A percentile compares a stretch with the other conserved stretches of the same genome.
These are phyloP conservation scores for Arge pagana DNA, from an alignment of 2,888 invertebrate genomes.

Conservation along the genomic window DNA sequence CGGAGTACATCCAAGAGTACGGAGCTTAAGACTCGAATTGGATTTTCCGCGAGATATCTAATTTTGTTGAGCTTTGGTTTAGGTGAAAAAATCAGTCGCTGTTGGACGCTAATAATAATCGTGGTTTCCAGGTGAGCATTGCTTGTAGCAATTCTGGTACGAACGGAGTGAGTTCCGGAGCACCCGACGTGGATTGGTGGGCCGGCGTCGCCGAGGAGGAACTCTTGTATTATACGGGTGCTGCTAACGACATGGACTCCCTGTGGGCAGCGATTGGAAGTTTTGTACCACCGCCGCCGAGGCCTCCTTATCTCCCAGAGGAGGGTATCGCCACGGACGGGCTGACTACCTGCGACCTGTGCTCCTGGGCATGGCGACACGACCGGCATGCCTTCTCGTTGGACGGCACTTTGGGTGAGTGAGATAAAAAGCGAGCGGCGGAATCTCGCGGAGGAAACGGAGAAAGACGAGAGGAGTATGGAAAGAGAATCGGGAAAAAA, in stretches of 20 bases:
- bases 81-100: too few species aligned
- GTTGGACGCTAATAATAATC: too few species aligned
- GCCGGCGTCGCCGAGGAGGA: slow-evolving; percentile 56
- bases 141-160: slow-evolving; percentile 37
- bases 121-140: slow-evolving; percentile 44
- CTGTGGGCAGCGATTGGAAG: slow-evolving; percentile 57
- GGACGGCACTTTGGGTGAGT: slow-evolving; percentile 67
- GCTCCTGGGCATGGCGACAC: slow-evolving; percentile 72
- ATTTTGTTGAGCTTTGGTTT: too few species aligned
- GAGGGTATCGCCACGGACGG: slow-evolving; percentile 69
- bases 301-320: slow-evolving; percentile 68
- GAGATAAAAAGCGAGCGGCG: slow-evolving; percentile 16
- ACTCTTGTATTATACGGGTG: slow-evolving; percentile 52
- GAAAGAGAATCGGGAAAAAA: too few species aligned
- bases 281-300: slow-evolving; percentile 71
- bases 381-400: slow-evolving; percentile 63
- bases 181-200: slow-evolving; percentile 55
- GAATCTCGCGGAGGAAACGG: too few species aligned
- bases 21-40: too few species aligned
- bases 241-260: slow-evolving; percentile 52
- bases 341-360: slow-evolving; percentile 74
- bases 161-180: slow-evolving; percentile 46
- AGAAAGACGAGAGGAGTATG: too few species aligned
- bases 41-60: too few species aligned
- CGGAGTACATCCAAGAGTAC: too few species aligned